Evolutionary conservation across 2,113 vertebrate genomes (phyloP), one percentile per base, ranked within the genome.

Genomic region (Phalacrocorax carbo): DNA sequence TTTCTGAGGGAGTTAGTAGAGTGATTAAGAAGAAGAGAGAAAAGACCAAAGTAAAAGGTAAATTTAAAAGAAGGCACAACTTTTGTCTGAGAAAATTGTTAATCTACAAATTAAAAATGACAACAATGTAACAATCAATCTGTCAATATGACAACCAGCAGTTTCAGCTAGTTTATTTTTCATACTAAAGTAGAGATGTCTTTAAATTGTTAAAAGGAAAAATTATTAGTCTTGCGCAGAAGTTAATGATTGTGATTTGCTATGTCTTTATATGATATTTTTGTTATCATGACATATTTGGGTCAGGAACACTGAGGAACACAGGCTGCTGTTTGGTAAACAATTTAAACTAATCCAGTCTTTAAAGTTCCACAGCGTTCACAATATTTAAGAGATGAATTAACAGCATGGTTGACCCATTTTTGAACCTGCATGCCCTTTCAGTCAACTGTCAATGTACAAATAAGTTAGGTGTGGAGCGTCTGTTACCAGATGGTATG

Each of bases 211-310:
- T 94, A 88, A 95, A 95, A 82, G 73, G 19, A 72, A 91, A 93
- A 92, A 93, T 42, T 78, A 93, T 76, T 80, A 86, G 44, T 52
- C 21, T 93, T 20, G 12, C 61, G 91, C 8, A 55, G 40, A 87
- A 91, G 66, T 75, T 97, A 97, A 98, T 90, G 96, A 96, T 72
- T 86, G 29, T 95, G 88, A 97, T 98, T 97, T 96, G 87, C 95
- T 90, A 68, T 34, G 81, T 95, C 66, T 92, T 90, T 77, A 42
- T 71, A 64, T 5, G 27, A 94, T 75, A 83, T 83, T 23, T 96
- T 96, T 94, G 64, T 95, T 97, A 91, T 32, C 27, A 22, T 90
- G 97, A 97, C 95, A 96, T 91, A 96, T 96, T 92, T 94, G 95
- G 97, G 98, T 97, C 97, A 97, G 84, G 72, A 96, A 77, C 65